Evolutionary conservation across 2,797 vertebrate genomes (phyloP).

Genomic region (Enteromius thamalakanensis): DNA sequence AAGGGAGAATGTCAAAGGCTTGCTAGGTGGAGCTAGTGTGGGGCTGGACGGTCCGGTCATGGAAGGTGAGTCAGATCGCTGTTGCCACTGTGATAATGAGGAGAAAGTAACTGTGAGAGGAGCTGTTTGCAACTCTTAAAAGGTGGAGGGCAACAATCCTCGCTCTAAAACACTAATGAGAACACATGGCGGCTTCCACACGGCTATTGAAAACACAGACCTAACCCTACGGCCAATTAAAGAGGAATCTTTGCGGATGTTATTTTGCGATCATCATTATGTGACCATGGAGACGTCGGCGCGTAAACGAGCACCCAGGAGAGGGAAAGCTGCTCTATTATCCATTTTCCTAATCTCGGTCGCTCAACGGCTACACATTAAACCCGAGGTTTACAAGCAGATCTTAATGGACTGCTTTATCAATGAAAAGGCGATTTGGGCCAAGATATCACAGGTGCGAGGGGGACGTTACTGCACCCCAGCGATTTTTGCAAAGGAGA

Average conservation of each 20-base stretch:
- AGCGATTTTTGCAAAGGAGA: slow-evolving; percentile 6
- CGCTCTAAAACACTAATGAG: slow-evolving; percentile 58
- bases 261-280: slow-evolving; percentile 37
- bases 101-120: slow-evolving; percentile 54
- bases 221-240: slow-evolving; percentile 47
- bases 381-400: background rate
- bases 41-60: slow-evolving; percentile 20
- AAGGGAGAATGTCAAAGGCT: slow-evolving; percentile 33
- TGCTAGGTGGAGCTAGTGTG: slow-evolving; percentile 37
- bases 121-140: slow-evolving; percentile 52
- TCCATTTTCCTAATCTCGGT: slow-evolving; percentile 30
- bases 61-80: slow-evolving; percentile 55
- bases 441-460: background rate
- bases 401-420: slow-evolving; percentile 28
- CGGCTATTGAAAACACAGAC: slow-evolving; percentile 4
- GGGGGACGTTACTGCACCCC: background rate
- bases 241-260: slow-evolving; percentile 38
- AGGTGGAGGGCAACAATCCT: slow-evolving; percentile 50
- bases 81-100: slow-evolving; percentile 60
- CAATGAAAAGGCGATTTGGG: background rate
- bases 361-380: slow-evolving; percentile 3
- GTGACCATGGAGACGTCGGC: slow-evolving; percentile 31
- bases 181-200: slow-evolving; percentile 44
- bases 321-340: slow-evolving; percentile 39
- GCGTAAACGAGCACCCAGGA: slow-evolving; percentile 32